Base-by-base conservation (phyloP, 2,888 invertebrate genomes). In the Platynereis dumerilii region DNA sequence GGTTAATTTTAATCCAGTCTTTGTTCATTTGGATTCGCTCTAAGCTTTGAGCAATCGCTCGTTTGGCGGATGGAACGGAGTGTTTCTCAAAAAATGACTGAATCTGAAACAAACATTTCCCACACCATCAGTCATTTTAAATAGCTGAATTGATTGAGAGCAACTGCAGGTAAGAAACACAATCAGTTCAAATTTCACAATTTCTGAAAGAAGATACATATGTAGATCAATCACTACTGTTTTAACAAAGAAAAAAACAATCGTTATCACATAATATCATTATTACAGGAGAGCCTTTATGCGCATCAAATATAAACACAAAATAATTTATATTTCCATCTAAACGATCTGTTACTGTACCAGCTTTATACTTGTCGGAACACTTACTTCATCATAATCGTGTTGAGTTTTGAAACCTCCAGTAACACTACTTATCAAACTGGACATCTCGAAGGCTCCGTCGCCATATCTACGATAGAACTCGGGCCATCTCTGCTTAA, bases 401-500 rank as follows among this genome's bases (percentile, higher is more conserved):
- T 78, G 80, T 66, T 78, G 69, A 1, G 82, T 79, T 22, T 75
- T 77, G 70, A 83, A 83, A 29, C 73, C 65, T 27, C 73, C 70
- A 1, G 77, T 69, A 10, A 76, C 70, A 22, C 71, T 69, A 26
- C 74, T 73, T 34, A 83, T 74, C 5, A 83, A 68, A 2, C 68
- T 65, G 22, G 75, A 67, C 72, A 83, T 69, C 3, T 74, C 71
- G 65, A 82, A 81, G 1, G 80, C 75, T 5, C 74, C 72, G 22
- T 65, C 59, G 2, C 72, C 72, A 65, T 75, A 79, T 65, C 79
- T 79, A 67, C 12, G 61, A 56, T 24, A 24, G 79, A 91, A 86
- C 55, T 87, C 85, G 7, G 87, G 84, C 91, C 91, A 91, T 75
- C 91, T 89, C 1, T 89, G 88, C 77, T 90, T 88, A 29, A 91